Conservation (phyloP, 2,113 vertebrate species). For the Rhipidura dahli region DNA sequence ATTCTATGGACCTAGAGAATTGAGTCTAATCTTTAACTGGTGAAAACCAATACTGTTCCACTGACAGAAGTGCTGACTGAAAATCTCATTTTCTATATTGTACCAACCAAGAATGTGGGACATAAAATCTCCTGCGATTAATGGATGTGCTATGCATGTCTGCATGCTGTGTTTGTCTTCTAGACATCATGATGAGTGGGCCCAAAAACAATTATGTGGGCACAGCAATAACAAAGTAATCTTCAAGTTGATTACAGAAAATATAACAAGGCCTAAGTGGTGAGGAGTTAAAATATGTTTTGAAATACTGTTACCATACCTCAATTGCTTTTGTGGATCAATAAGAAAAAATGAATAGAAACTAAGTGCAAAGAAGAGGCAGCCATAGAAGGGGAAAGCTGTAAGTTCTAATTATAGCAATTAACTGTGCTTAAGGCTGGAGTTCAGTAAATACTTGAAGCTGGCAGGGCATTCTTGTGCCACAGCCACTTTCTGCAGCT, state of each 20-base stretch:
- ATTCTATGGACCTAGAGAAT: neutral
- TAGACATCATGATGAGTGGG: neutral
- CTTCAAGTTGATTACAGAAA: neutral
- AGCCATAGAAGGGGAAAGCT: neutral
- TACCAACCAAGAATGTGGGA: neutral
- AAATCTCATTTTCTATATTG: neutral
- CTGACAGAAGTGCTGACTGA: neutral
- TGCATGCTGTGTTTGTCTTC: neutral
- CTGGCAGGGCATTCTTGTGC: neutral
- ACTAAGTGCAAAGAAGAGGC: neutral
- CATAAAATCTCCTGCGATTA: neutral
- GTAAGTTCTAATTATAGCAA: neutral
- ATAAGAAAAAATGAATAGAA: neutral
- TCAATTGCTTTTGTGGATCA: neutral
- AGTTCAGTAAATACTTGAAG: neutral
- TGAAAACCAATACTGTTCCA: neutral
- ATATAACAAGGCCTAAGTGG: neutral
- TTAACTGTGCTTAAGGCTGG: neutral
- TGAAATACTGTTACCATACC: neutral
- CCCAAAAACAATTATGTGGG: neutral
- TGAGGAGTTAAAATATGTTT: neutral
- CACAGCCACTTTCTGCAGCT: neutral
- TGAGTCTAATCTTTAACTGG: neutral
- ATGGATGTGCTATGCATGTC: neutral
- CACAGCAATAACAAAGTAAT: neutral